A percentile compares a stretch with the other conserved stretches of the same genome.
These are phyloP conservation scores for Papilio protenor DNA, from an alignment of 2,888 invertebrate species.

Conservation along the genomic window DNA sequence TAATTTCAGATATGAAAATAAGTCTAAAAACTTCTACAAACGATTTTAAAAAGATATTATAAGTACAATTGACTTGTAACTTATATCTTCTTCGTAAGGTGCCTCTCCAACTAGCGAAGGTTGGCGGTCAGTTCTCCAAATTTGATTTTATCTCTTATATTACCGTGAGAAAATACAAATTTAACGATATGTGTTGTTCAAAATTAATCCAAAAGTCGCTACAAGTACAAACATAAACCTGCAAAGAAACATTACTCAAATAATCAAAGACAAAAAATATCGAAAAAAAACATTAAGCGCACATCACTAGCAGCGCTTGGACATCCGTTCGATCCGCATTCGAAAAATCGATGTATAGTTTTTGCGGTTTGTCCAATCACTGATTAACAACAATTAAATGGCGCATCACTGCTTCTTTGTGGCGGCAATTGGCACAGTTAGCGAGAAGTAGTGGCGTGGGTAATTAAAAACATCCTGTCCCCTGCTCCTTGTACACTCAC, in stretches of 20 bases:
- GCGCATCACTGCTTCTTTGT: slow-evolving; percentile 59
- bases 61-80: too few species aligned
- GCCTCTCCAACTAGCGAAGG: too few species aligned
- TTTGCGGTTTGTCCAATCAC: slow-evolving; percentile 23
- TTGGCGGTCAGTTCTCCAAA: too few species aligned
- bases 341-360: slow-evolving; percentile 26
- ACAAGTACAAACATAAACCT: too few species aligned
- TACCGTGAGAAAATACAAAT: too few species aligned
- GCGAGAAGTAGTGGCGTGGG: slow-evolving; percentile 57
- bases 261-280: background rate
- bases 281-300: background rate
- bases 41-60: too few species aligned
- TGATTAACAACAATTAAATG: slow-evolving; percentile 49
- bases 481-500: slow-evolving; percentile 21
- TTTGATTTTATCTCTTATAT: too few species aligned
- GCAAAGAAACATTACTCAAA: background rate
- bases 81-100: too few species aligned
- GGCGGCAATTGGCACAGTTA: slow-evolving; percentile 65
- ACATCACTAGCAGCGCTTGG: slow-evolving; percentile 20
- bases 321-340: slow-evolving; percentile 25
- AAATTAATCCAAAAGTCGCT: too few species aligned
- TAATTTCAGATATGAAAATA: too few species aligned
- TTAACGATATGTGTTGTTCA: too few species aligned
- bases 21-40: too few species aligned
- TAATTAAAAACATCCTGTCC: slow-evolving; percentile 53